Evolutionary conservation across 2,797 vertebrate genomes (phyloP).

Genomic region (Sparus aurata): DNA sequence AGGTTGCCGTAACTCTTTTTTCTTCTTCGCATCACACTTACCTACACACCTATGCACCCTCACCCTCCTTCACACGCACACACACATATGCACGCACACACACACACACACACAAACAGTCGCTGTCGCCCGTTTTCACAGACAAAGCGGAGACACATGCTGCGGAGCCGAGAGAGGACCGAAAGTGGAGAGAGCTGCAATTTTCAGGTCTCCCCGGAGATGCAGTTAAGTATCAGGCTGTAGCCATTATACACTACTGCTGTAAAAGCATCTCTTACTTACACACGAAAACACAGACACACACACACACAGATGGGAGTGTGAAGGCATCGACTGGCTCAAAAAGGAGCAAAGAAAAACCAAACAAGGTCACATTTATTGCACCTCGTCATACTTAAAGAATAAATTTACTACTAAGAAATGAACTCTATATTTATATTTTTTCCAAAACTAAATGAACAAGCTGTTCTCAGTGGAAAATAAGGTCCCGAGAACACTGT

Average conservation of each 20-base stretch:
- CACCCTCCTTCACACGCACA: not conserved
- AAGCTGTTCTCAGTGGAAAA: too few species aligned
- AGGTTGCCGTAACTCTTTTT: slow-evolving; percentile 43
- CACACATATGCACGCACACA: slow-evolving; percentile 2
- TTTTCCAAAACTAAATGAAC: too few species aligned
- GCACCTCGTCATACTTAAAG: too few species aligned
- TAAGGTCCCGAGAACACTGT: too few species aligned
- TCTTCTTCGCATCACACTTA: slow-evolving; percentile 23
- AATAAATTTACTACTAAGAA: too few species aligned
- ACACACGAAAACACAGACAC: not conserved
- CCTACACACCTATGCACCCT: not conserved
- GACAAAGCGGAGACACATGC: slow-evolving; percentile 62
- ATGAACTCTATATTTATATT: too few species aligned
- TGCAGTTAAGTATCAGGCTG: slow-evolving; percentile 50
- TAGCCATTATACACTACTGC: slow-evolving; percentile 49
- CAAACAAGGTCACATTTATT: not conserved
- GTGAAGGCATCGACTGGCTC: not conserved
- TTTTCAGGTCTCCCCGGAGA: slow-evolving; percentile 68
- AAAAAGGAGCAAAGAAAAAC: slow-evolving; percentile 15
- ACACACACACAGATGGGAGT: not conserved
- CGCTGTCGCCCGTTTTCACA: slow-evolving; percentile 38
- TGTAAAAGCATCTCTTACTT: slow-evolving; percentile 51
- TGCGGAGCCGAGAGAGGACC: slow-evolving; percentile 40
- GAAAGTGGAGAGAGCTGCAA: slow-evolving; percentile 56
- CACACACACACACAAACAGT: slow-evolving; percentile 11